Percentiles rank a stretch among this genome's conserved stretches.
Evolutionary conservation across 2,888 invertebrate species (phyloP).

Genomic region (Blomia tropicalis): DNA sequence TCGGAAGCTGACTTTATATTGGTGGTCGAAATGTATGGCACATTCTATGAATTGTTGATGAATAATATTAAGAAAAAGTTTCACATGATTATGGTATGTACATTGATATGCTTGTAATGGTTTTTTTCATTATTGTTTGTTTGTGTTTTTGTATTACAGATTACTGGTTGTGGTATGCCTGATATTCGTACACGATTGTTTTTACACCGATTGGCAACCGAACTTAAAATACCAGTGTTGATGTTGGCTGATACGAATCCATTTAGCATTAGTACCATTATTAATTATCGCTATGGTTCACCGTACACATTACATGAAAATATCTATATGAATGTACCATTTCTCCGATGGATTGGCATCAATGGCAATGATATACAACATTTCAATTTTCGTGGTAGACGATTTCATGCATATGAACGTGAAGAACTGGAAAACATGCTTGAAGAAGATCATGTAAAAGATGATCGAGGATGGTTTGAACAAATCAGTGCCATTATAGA

Average conservation of each 20-base stretch:
- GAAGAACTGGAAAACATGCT: slow-evolving; percentile 45
- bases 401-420: no score
- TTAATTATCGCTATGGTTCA: slow-evolving; percentile 68
- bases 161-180: slow-evolving; percentile 80
- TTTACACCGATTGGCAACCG: slow-evolving; percentile 50
- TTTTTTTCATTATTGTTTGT: not conserved
- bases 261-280: slow-evolving; percentile 69
- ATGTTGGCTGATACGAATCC: slow-evolving; percentile 80
- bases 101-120: not conserved
- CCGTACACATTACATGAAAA: slow-evolving; percentile 49
- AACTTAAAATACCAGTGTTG: slow-evolving; percentile 53
- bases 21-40: slow-evolving; percentile 81
- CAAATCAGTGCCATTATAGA: slow-evolving; percentile 31
- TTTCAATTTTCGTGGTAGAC: slow-evolving; percentile 35
- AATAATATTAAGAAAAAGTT: slow-evolving; percentile 43
- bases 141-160: slow-evolving; percentile 9
- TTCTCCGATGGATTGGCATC: slow-evolving; percentile 59
- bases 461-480: slow-evolving; percentile 31
- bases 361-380: slow-evolving; percentile 56
- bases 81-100: slow-evolving; percentile 20
- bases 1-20: slow-evolving; percentile 61
- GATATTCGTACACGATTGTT: slow-evolving; percentile 69
- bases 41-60: slow-evolving; percentile 66
- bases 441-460: slow-evolving; percentile 29
- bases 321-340: slow-evolving; percentile 51